Evolutionary conservation across 2,888 invertebrate genomes (phyloP).

Genomic region (Lasioglossum figueresi): DNA sequence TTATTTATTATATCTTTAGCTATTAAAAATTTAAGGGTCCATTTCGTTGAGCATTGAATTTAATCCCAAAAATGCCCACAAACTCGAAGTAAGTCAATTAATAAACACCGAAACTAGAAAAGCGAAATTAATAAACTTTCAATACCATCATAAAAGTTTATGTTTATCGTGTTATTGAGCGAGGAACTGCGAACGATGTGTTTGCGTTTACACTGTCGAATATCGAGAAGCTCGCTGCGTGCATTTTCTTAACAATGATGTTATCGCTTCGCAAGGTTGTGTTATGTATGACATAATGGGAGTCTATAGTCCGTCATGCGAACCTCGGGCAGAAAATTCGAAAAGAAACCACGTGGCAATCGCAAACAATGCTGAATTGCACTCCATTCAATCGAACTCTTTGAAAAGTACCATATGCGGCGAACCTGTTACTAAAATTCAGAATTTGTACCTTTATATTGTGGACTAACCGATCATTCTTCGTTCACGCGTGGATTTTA

Average conservation of each 20-base stretch:
- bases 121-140: not conserved
- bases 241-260: not conserved
- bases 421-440: not conserved
- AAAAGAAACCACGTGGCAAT: not conserved
- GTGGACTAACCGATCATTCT: not conserved
- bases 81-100: not conserved
- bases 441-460: not conserved
- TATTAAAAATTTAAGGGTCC: no score
- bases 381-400: not conserved
- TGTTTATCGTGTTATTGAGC: not conserved
- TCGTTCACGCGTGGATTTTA: not conserved
- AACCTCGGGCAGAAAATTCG: not conserved
- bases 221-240: not conserved
- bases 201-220: not conserved
- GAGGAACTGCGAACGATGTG: not conserved
- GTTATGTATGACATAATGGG: not conserved
- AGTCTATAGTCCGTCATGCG: not conserved
- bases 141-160: not conserved
- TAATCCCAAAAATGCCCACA: no score
- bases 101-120: not conserved
- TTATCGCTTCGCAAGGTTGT: not conserved
- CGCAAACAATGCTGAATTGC: not conserved
- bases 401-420: not conserved
- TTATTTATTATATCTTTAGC: no score
- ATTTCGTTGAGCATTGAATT: not conserved